Percentiles rank a stretch among this genome's conserved stretches.
These are phyloP conservation scores for Zapus hudsonius DNA, from an alignment of 2,113 vertebrate species.

Conservation along the genomic window DNA sequence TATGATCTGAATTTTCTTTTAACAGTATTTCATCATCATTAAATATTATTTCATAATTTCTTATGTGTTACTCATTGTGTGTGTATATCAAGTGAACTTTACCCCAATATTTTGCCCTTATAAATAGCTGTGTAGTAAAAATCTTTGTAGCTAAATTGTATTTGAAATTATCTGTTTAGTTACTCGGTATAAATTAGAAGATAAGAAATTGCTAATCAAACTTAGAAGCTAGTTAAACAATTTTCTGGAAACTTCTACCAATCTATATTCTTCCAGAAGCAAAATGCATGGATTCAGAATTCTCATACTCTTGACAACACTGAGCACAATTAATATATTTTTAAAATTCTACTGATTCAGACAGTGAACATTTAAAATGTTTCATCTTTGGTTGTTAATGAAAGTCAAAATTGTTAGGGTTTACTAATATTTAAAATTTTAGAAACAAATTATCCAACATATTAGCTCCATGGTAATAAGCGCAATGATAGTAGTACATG, in stretches of 20 bases:
- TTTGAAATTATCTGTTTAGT: constrained; percentile 8
- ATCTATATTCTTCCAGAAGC: not conserved
- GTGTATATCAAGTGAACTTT: not conserved
- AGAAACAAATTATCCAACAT: not conserved
- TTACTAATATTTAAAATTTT: not conserved
- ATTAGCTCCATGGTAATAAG: not conserved
- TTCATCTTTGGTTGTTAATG: not conserved
- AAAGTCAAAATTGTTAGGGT: not conserved
- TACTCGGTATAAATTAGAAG: not conserved
- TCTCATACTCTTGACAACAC: not conserved
- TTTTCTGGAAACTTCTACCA: not conserved
- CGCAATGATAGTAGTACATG: not conserved
- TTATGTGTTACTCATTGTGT: not conserved
- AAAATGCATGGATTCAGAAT: no score
- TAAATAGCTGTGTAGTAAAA: not conserved
- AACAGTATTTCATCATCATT: not conserved
- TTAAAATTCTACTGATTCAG: no score
- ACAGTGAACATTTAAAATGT: not conserved
- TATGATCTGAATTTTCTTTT: not conserved
- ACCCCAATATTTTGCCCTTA: constrained; percentile 24
- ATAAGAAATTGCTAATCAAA: not conserved
- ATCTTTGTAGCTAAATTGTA: not conserved
- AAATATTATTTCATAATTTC: not conserved
- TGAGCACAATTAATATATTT: not conserved
- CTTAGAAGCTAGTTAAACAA: not conserved